Evolutionary conservation across 1,140 invertebrate genomes (phyloP), one percentile per base, ranked within the genome.

Genomic region (Drosophila subpulchrella): DNA sequence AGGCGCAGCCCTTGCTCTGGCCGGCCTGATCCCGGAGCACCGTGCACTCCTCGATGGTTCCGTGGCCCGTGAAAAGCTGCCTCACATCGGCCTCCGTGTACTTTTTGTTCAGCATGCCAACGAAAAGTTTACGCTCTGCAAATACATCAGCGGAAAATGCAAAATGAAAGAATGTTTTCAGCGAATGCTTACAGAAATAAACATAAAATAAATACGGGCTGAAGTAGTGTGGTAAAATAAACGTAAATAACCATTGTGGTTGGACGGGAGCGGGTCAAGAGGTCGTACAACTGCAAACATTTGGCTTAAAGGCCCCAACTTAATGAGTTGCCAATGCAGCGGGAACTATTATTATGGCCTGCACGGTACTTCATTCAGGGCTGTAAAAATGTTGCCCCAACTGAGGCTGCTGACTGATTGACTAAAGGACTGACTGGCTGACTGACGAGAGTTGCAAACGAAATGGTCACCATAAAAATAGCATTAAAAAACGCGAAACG

Each of bases 81-180:
- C 98, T 94, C 20, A 99, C 98, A 93, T 99, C 98, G 88, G 98
- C 98, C 93, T 99, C 99, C 53, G 96, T 97, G 88, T 97, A 96
- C 92, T 99, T 98, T 93, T 99, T 99, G 90, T 98, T 98, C 75
- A 99, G 94, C 99, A 99, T 99, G n/a, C 99, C 99, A 76, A 99
- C 97, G 93, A 99, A 99, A 74, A 99, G 94, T 93, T 99, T 99
- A 79, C 98, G 95, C 94, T 99, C 98, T 99, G 95, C 46, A 97
- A 97, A 84, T 92, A 93, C 79, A 91, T 79, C 39, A 86, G 57
- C 20, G 73, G 62, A 63, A 75, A 61, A 78, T 44, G 67, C 36
- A 27, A 63, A 68, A 60, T 72, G 66, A 44, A 70, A 39, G 60
- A 67, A 41, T 50, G 17, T 27, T 62, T 54, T 48, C 46, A 54